phyloP scores from a whole-genome alignment of 2,888 invertebrate genomes.

The Leptinotarsa haldemani region DNA sequence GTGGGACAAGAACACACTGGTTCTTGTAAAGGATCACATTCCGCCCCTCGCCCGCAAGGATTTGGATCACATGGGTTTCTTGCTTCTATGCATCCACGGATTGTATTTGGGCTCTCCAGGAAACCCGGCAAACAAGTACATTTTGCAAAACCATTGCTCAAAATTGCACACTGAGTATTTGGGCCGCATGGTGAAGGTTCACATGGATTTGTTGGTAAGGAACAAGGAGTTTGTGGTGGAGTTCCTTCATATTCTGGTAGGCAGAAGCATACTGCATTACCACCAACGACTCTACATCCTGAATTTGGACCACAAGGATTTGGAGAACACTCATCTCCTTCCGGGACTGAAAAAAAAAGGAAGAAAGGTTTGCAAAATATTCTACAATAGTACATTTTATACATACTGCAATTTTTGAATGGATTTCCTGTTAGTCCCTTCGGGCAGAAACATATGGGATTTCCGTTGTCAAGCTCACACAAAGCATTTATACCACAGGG shows the following conservation, averaged over 20 bases:
- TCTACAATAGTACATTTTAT: constrained; percentile 39
- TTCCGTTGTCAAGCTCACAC: constrained; percentile 86
- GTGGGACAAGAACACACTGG: constrained; percentile 91
- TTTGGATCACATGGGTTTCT: constrained; percentile 86
- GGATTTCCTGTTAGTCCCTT: constrained; percentile 92
- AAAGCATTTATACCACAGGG: constrained; percentile 89
- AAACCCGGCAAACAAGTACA: constrained; percentile 88
- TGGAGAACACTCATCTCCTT: constrained; percentile 85
- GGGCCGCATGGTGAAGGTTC: constrained; percentile 89
- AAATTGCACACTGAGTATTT: constrained; percentile 84
- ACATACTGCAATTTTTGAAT: constrained; percentile 90
- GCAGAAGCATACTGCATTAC: constrained; percentile 87
- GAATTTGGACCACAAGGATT: constrained; percentile 88
- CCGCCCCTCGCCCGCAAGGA: constrained; percentile 81
- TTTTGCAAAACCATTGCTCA: constrained; percentile 84
- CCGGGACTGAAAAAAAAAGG: constrained; percentile 76
- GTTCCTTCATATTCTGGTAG: constrained; percentile 88
- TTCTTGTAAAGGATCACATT: constrained; percentile 81
- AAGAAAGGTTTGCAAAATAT: constrained; percentile 20
- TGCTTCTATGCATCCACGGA: constrained; percentile 84
- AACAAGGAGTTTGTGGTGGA: constrained; percentile 80
- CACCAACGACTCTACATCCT: constrained; percentile 81
- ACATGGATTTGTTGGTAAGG: constrained; percentile 81
- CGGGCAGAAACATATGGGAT: constrained; percentile 90
- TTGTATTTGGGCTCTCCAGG: constrained; percentile 88